Evolutionary conservation across 2,797 vertebrate genomes (phyloP).

Genomic region (Melanotaenia boesemani): DNA sequence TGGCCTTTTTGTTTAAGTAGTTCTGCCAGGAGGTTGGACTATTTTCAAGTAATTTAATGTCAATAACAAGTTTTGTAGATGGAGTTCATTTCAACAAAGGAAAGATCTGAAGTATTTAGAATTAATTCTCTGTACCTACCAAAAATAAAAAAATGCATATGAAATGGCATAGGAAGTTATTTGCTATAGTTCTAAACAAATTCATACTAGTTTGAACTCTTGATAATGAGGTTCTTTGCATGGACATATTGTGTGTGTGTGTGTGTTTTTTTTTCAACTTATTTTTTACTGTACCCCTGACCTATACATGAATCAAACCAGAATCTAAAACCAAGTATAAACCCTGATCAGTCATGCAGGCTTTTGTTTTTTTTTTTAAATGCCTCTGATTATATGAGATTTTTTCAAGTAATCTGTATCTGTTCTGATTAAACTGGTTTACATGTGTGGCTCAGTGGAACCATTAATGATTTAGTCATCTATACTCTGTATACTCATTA

Average conservation of each 20-base stretch:
- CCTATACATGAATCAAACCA: background rate
- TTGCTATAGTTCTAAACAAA: background rate
- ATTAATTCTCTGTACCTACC: too few species aligned
- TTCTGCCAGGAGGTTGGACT: background rate
- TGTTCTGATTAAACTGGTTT: slow-evolving; percentile 11
- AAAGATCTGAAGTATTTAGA: background rate
- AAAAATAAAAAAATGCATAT: background rate
- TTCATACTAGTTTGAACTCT: background rate
- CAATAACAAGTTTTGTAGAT: background rate
- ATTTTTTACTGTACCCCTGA: too few species aligned
- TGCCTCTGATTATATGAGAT: slow-evolving; percentile 1
- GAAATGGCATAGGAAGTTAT: background rate
- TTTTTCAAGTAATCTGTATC: slow-evolving; percentile 17
- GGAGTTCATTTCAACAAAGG: too few species aligned
- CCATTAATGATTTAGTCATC: background rate
- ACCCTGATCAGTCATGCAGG: background rate
- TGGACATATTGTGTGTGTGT: background rate
- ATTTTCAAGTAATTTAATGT: slow-evolving; percentile 1
- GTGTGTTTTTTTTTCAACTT: background rate
- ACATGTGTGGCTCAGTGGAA: background rate
- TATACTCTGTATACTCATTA: too few species aligned
- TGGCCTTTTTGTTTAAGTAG: background rate
- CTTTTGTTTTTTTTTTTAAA: slow-evolving; percentile 11
- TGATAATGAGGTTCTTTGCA: background rate
- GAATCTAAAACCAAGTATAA: background rate